These are phyloP conservation scores for Sclerodermus sp. DNA, from an alignment of 2,888 invertebrate genomes.

Conservation along the genomic window DNA sequence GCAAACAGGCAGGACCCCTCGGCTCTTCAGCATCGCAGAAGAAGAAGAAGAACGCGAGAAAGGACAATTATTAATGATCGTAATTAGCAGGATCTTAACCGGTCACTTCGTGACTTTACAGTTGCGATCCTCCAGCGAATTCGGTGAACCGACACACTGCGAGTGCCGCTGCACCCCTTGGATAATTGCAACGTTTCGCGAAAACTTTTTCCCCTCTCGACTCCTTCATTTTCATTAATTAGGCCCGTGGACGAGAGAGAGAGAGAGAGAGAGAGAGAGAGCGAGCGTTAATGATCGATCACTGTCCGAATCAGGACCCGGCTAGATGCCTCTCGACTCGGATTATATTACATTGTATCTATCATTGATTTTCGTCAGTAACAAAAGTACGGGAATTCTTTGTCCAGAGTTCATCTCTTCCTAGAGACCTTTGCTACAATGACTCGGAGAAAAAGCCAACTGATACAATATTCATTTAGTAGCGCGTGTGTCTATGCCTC, in stretches of 20 bases:
- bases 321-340: neutral
- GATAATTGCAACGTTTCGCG: no score
- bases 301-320: neutral
- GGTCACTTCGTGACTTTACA: conserved; percentile 46
- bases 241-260: no score
- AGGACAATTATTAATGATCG: conserved; percentile 52
- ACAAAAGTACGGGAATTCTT: neutral
- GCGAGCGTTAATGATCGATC: neutral
- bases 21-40: no score
- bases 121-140: conserved; percentile 21
- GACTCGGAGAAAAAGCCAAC: conserved; percentile 28
- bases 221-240: no score
- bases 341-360: no score
- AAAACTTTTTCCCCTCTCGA: no score
- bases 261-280: no score
- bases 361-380: neutral
- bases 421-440: conserved; percentile 26
- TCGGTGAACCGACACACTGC: no score
- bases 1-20: neutral
- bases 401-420: conserved; percentile 20
- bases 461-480: conserved; percentile 41
- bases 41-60: conserved; percentile 15
- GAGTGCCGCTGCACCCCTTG: no score
- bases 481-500: conserved; percentile 35
- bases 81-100: conserved; percentile 52